Conservation (phyloP, 2,113 vertebrate genomes). For the Meleagris gallopavo region DNA sequence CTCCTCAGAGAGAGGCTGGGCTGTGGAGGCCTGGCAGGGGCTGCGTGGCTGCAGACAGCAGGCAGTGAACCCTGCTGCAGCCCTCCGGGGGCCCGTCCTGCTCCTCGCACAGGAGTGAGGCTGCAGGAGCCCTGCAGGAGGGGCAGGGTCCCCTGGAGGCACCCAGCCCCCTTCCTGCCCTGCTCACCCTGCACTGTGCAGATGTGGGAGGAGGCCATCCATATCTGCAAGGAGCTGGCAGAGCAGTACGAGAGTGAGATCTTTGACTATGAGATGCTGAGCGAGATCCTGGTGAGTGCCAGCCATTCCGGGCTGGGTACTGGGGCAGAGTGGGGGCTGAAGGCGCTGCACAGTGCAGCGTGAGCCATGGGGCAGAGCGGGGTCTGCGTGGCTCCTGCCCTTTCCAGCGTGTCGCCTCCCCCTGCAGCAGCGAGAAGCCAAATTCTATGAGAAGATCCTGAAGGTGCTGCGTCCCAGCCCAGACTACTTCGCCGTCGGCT, state of each 20-base stretch:
- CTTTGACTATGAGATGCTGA: slow-evolving; percentile 69
- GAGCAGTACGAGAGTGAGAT: slow-evolving; percentile 70
- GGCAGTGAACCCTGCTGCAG: not conserved
- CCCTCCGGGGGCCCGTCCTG: not conserved
- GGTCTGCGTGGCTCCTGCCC: not conserved
- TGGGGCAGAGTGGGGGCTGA: not conserved
- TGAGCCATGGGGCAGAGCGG: accelerated
- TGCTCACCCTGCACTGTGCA: not conserved
- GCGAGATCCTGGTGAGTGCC: slow-evolving; percentile 67
- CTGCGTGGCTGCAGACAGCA: not conserved
- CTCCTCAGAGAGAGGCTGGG: too few species aligned
- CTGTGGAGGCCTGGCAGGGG: not conserved
- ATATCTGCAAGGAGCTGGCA: slow-evolving; percentile 72
- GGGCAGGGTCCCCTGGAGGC: not conserved
- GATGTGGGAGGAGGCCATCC: slow-evolving; percentile 77
- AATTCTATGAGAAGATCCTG: slow-evolving; percentile 73
- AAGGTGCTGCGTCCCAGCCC: slow-evolving; percentile 72
- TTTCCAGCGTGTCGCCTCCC: not conserved
- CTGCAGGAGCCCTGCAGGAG: accelerated
- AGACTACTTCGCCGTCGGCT: slow-evolving; percentile 67
- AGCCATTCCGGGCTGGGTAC: accelerated
- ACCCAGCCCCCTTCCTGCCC: too few species aligned
- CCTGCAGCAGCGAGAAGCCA: slow-evolving; percentile 57
- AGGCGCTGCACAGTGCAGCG: accelerated
- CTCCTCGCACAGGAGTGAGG: not conserved